A percentile compares a stretch with the other conserved stretches of the same genome.
Conservation (phyloP, 2,113 vertebrate species). For the Accipiter cooperii region DNA sequence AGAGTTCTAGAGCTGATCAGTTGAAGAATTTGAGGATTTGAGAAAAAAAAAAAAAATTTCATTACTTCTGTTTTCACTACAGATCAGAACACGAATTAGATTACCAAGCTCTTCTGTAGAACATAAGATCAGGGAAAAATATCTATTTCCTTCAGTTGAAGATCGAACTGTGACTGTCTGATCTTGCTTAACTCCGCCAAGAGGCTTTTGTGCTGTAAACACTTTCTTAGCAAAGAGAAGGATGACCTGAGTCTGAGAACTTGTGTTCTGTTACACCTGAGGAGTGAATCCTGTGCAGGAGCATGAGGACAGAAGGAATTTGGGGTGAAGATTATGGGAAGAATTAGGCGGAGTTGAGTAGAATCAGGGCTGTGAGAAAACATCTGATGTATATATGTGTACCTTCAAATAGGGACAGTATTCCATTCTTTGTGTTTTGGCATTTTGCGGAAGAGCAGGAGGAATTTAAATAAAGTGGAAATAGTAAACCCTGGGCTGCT, state of each 20-base stretch:
- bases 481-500: neutral
- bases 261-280: neutral
- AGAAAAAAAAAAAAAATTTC: too few species aligned
- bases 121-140: neutral
- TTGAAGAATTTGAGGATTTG: neutral
- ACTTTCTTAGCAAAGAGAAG: neutral
- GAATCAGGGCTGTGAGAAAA: neutral
- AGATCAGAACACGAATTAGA: neutral
- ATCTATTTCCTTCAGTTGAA: neutral
- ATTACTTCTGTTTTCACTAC: neutral
- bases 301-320: neutral
- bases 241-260: neutral
- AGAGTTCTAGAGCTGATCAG: neutral
- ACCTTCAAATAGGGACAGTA: neutral
- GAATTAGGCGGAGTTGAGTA: neutral
- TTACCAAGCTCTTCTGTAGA: neutral
- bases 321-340: neutral
- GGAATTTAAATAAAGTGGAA: neutral
- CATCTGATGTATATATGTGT: fast-evolving
- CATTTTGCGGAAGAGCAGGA: neutral
- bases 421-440: neutral
- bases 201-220: neutral
- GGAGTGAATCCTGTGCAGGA: neutral
- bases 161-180: neutral
- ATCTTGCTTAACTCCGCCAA: neutral